Evolutionary conservation across 2,797 vertebrate genomes (phyloP), one percentile per base, ranked within the genome.

Genomic region (Bovichtus diacanthus): DNA sequence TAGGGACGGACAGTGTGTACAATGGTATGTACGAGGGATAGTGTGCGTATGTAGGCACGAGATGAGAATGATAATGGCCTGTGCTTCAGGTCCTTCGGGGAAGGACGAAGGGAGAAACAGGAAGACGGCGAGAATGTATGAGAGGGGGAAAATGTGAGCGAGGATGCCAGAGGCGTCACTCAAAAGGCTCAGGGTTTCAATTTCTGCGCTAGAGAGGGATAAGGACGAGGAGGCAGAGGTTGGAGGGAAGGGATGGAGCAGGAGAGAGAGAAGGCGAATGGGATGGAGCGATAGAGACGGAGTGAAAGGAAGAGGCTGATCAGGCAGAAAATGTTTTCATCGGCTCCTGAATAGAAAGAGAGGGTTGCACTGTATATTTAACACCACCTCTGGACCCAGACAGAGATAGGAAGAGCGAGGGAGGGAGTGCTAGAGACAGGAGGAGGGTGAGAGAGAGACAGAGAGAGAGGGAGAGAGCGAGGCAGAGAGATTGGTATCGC

Each of bases 281-380:
- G 68, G 66, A 74, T 46, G 4, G 27, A 60, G 56, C 2, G 39
- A 44, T 61, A 49, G 67, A 76, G 51, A 59, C 2, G 1, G n/a
- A 78, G 43, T 53, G 62, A 51, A 65, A 82, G 59, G 70, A 78
- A 77, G 82, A 79, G 83, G 67, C 72, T 77, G 60, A 85, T 83
- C 62, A 56, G 68, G 76, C 83, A 66, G 80, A 82, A 90, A 86
- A 87, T 81, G 68, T 79, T 74, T 76, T 84, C 84, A 82, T 71
- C 47, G 31, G 21, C 23, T 67, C n/a, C 21, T 74, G 58, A 75
- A 71, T 64, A 56, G 68, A 76, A 76, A 76, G 63, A 69, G 53
- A 60, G n/a, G 44, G 74, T 15, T 61, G 75, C 31, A 18, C 66
- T 56, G 70, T 74, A 80, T 76, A 81, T 78, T 86, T 54, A 87